These are phyloP conservation scores for Sebastes hopkinsi DNA, from an alignment of 2,797 vertebrate genomes.

Conservation along the genomic window DNA sequence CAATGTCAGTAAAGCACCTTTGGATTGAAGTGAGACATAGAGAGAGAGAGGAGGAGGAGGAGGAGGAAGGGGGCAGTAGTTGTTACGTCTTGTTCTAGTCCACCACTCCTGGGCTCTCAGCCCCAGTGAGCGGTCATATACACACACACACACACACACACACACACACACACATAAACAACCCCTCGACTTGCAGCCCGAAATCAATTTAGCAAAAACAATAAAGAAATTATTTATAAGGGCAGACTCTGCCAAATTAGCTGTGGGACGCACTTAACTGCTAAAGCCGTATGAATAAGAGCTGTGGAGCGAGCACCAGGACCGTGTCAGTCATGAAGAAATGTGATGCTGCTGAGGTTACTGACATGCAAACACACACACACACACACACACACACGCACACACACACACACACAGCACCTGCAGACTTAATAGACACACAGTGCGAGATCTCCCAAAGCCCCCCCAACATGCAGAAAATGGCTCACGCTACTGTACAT, in stretches of 20 bases:
- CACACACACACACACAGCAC: slow-evolving; percentile 11
- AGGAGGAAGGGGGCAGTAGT: background rate
- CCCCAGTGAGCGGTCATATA: slow-evolving; percentile 42
- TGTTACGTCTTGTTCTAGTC: slow-evolving; percentile 52
- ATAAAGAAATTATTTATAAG: slow-evolving; percentile 83
- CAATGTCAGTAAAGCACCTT: background rate
- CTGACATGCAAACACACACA: slow-evolving; percentile 11
- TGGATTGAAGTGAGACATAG: slow-evolving; percentile 5
- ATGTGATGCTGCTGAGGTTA: slow-evolving; percentile 44
- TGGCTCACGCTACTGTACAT: slow-evolving; percentile 37
- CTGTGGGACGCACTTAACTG: slow-evolving; percentile 75
- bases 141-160: background rate
- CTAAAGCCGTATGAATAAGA: slow-evolving; percentile 53
- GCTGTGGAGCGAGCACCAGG: slow-evolving; percentile 30
- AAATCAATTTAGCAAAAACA: slow-evolving; percentile 84
- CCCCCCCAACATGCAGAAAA: slow-evolving; percentile 6
- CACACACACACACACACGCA: background rate
- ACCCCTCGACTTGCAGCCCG: slow-evolving; percentile 40
- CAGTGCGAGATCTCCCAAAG: slow-evolving; percentile 13
- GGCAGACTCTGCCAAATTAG: slow-evolving; percentile 77
- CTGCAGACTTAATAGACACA: slow-evolving; percentile 38
- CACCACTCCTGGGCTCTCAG: slow-evolving; percentile 64
- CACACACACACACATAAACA: slow-evolving; percentile 17
- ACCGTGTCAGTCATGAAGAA: slow-evolving; percentile 60
- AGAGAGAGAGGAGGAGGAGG: background rate